Evolutionary conservation across 1,140 invertebrate species (phyloP).

Genomic region (Drosophila prosaltans): DNA sequence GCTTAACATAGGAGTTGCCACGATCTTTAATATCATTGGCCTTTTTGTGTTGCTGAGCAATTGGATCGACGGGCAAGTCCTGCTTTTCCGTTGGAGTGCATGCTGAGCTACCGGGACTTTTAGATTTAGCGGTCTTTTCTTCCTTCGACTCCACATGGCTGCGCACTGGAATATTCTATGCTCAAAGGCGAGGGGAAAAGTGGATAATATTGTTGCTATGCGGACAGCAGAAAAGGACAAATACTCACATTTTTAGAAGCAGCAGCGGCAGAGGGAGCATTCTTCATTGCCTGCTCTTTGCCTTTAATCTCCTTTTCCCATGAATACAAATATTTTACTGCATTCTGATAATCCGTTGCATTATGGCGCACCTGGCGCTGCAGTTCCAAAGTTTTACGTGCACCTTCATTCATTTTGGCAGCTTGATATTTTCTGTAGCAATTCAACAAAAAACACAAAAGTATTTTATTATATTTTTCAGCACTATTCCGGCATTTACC

Average conservation of each 20-base stretch:
- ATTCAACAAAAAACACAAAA: not conserved
- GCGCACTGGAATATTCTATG: slow-evolving; percentile 54
- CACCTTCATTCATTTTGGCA: slow-evolving; percentile 45
- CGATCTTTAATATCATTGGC: slow-evolving; percentile 84
- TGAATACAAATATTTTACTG: slow-evolving; percentile 89
- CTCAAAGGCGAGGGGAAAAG: not conserved
- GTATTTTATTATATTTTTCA: not conserved
- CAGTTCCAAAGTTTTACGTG: slow-evolving; percentile 85
- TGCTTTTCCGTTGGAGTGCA: slow-evolving; percentile 68
- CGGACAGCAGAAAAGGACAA: not conserved
- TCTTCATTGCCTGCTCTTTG: slow-evolving; percentile 86
- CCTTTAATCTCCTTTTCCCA: slow-evolving; percentile 94
- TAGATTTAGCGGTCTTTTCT: not conserved
- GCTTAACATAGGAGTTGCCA: slow-evolving; percentile 93
- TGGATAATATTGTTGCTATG: not conserved
- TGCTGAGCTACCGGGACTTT: slow-evolving; percentile 37
- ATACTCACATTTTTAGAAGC: slow-evolving; percentile 49
- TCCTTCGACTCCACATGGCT: slow-evolving; percentile 46
- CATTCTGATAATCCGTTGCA: slow-evolving; percentile 88
- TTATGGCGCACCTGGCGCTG: slow-evolving; percentile 90
- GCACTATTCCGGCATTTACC: not conserved
- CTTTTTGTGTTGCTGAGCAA: slow-evolving; percentile 79
- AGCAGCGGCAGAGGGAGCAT: slow-evolving; percentile 39
- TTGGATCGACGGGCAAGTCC: slow-evolving; percentile 54
- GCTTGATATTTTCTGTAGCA: not conserved